These are phyloP conservation scores for Periphyllus acericola DNA, from an alignment of 2,888 invertebrate genomes.

Conservation along the genomic window DNA sequence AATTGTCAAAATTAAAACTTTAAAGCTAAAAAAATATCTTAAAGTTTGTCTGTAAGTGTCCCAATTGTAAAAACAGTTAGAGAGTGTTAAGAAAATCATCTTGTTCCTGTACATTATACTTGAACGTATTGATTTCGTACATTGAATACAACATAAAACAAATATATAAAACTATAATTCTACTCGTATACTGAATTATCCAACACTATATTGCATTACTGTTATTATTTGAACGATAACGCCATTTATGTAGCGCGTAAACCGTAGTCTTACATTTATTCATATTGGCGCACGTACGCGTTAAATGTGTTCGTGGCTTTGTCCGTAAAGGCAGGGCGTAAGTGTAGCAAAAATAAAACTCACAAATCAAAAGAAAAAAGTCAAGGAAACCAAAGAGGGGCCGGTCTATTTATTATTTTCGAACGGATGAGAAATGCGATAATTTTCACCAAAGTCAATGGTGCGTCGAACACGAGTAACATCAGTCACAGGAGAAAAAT, in stretches of 20 bases:
- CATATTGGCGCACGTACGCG: background rate
- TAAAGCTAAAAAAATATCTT: no score
- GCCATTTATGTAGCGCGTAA: no score
- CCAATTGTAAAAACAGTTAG: no score
- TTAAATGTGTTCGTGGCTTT: background rate
- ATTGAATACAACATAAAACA: no score
- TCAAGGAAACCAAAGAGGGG: background rate
- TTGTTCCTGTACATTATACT: no score
- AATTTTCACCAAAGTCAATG: slow-evolving; percentile 38
- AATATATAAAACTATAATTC: no score
- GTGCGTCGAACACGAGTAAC: background rate
- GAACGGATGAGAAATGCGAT: slow-evolving; percentile 38
- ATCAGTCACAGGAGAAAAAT: slow-evolving; percentile 31
- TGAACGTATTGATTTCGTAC: no score
- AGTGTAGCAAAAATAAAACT: slow-evolving; percentile 31
- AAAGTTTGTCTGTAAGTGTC: no score
- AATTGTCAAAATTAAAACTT: no score
- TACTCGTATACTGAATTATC: background rate
- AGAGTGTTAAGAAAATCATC: no score
- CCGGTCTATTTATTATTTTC: slow-evolving; percentile 20
- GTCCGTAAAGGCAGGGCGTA: background rate
- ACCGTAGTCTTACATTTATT: background rate
- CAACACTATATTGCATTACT: background rate
- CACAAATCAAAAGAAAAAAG: slow-evolving; percentile 36
- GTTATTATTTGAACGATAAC: background rate